Conservation (phyloP, 2,797 vertebrate species). For the Zalophus californianus region DNA sequence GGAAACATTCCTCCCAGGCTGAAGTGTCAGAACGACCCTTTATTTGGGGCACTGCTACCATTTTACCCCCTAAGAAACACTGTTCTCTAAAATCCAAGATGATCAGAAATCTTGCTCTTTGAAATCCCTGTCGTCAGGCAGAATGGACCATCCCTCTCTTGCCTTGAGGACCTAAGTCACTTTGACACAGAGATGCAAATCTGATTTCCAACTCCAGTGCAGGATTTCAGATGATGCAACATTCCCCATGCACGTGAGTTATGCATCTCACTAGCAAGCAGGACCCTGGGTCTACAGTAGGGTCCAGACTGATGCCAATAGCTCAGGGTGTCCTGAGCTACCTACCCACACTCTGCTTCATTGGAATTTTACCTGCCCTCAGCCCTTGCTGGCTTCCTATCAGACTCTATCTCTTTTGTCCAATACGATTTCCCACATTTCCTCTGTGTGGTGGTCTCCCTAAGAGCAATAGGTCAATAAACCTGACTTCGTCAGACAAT, state of each 20-base stretch:
- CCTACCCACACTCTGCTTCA: too few species aligned
- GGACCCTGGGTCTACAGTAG: not conserved
- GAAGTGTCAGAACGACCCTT: too few species aligned
- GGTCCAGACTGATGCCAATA: not conserved
- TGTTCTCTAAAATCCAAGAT: not conserved
- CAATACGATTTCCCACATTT: not conserved
- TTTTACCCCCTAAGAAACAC: not conserved
- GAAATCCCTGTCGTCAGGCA: not conserved
- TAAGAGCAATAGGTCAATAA: not conserved
- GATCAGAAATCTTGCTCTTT: not conserved
- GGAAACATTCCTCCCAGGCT: too few species aligned
- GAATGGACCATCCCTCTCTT: not conserved
- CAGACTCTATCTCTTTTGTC: not conserved
- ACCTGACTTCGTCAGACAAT: not conserved
- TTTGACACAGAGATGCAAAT: not conserved
- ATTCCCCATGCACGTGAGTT: fast-evolving
- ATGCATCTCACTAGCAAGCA: not conserved
- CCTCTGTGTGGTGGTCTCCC: not conserved
- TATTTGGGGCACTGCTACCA: not conserved
- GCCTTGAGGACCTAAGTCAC: not conserved
- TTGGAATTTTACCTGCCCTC: not conserved
- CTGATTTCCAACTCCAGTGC: not conserved
- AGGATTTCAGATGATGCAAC: not conserved
- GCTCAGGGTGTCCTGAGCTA: not conserved
- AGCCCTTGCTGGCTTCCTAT: not conserved